Evolutionary conservation across 1,140 invertebrate genomes (phyloP), one percentile per base, ranked within the genome.

Genomic region (Leptopilina clavipes): DNA sequence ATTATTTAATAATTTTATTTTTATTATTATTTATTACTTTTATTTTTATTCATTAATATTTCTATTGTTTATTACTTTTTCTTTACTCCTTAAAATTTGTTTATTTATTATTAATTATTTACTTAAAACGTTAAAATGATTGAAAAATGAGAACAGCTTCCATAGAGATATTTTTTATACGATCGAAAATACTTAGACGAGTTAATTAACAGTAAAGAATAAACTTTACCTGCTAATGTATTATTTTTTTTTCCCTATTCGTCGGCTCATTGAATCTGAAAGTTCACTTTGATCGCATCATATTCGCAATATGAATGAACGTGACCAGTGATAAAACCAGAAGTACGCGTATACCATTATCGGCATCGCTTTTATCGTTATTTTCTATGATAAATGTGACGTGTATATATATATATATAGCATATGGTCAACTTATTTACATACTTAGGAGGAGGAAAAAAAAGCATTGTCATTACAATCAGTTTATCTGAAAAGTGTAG

Each of bases 351-450:
- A 31, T 31, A 31, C 25, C 59, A 65, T 65, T 65, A 65, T 65
- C 59, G 59, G 59, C 59, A 37, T 65, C 59, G 59, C 59, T 65
- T 65, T 65, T 65, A 65, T 65, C 59, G 22, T 65, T 65, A 65
- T 65, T 65, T 65, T 31, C 59, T 65, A 65, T 65, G 59, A 65
- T 65, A 65, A 65, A 65, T 65, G 56, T 31, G 56, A 65, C 56
- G 19, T 65, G 54, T 11, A 14, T 52, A 52, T 52, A 52, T 52
- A 18, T 54, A 54, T 54, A 14, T 31, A 65, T 25, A 25, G 22
- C 22, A 14, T 65, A 65, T 65, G 56, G 22, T 25, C 56, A 65
- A 65, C 56, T 65, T 65, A 65, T 65, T 65, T 65, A 65, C 56
- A 65, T 65, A 31, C 56, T 65, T 65, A 65, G 11, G 56, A 31